Base-by-base conservation (phyloP, 2,888 invertebrate species). In the Koerneria pararmatus region DNA sequence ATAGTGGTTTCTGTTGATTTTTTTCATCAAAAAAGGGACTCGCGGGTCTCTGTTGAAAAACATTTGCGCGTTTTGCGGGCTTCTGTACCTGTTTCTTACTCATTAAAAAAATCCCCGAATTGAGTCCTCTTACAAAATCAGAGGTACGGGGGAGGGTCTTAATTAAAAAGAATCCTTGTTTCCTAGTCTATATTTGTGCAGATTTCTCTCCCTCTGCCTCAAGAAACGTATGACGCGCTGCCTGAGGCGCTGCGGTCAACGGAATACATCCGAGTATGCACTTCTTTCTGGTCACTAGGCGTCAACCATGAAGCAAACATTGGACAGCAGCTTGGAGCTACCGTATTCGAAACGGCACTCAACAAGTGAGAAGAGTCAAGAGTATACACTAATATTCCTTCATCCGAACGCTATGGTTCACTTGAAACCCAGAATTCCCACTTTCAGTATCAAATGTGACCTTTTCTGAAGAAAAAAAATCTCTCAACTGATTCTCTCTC, bases 281-380 rank as follows among this genome's bases (percentile, higher is more conserved):
- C 54, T 3, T 54, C 56, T 31, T 64, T 64, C 64, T 64, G 54
- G 54, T 34, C 64, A 15, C 48, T 78, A 15, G 74, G 79, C 48
- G 70, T 79, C 22, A 82, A 82, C 61, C 80, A 82, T 66, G 82
- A 82, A 58, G 82, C 82, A 1, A 78, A 79, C 15, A 69, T 82
- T 34, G 80, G 72, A 2, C 75, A 77, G 37, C 73, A 74, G 8
- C 74, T 74, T 32, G 76, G 76, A 49, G 76, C 75, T 46, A 59
- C 71, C 31, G 62, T 71, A 2, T 41, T 72, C 22, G 76, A 77
- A 62, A 67, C 69, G 5, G 29, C 64, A 0, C 66, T 75, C n/a
- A 75, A 77, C 65, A 71, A 73, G 67, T 64, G 2, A 37, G 64
- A 56, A 22, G 11, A 11, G 46, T 11, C 11, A 41, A 15, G 11